These are phyloP conservation scores for Andrena flavipes DNA, from an alignment of 2,888 invertebrate species.

Conservation along the genomic window DNA sequence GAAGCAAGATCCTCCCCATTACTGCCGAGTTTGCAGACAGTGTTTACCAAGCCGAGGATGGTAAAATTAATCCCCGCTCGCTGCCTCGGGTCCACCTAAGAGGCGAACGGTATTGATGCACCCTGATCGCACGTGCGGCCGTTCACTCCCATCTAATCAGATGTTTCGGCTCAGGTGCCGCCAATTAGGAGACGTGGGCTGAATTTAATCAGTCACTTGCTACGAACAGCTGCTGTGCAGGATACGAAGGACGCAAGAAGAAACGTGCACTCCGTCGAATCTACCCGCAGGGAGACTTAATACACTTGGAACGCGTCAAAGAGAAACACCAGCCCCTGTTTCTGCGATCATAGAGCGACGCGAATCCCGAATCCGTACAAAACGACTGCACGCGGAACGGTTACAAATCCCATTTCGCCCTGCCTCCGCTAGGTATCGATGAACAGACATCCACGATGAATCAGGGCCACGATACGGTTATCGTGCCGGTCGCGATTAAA, in stretches of 20 bases:
- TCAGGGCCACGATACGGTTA: slow-evolving; percentile 34
- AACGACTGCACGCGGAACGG: slow-evolving; percentile 9
- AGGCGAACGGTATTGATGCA: slow-evolving; percentile 26
- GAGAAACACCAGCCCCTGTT: no score
- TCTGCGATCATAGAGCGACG: no score
- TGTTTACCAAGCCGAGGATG: not conserved
- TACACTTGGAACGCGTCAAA: no score
- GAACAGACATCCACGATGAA: slow-evolving; percentile 4
- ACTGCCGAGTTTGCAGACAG: not conserved
- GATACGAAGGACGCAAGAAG: not conserved
- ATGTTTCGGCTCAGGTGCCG: slow-evolving; percentile 35
- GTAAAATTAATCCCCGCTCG: slow-evolving; percentile 36
- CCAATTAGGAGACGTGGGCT: slow-evolving; percentile 33
- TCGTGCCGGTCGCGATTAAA: slow-evolving; percentile 1
- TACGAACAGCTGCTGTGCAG: not conserved
- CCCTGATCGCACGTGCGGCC: slow-evolving; percentile 11
- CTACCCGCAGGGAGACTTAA: no score
- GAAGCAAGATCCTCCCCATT: not conserved
- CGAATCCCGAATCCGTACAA: slow-evolving; percentile 40
- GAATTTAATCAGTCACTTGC: slow-evolving; percentile 41
- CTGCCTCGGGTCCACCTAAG: slow-evolving; percentile 14
- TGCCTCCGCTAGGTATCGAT: not conserved
- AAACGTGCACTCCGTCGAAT: no score
- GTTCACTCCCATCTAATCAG: slow-evolving; percentile 29
- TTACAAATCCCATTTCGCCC: slow-evolving; percentile 37